phyloP scores from a whole-genome alignment of 2,888 invertebrate genomes.

The Plagiodera versicolora region DNA sequence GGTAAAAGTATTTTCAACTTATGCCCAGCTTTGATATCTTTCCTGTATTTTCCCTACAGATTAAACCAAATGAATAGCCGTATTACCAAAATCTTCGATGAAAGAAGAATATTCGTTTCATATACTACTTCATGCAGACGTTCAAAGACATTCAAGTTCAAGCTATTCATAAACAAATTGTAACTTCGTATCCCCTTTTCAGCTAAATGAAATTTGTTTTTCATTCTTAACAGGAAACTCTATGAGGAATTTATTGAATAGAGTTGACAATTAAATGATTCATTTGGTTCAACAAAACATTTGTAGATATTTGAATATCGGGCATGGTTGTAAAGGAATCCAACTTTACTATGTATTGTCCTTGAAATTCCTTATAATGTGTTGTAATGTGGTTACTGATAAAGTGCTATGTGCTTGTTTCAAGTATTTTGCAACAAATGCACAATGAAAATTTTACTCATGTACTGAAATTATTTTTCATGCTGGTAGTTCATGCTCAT shows the following conservation, averaged over 20 bases:
- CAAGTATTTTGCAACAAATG: not conserved
- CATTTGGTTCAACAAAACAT: slow-evolving; percentile 9
- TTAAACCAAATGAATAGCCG: slow-evolving; percentile 15
- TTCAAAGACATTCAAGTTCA: too few species aligned
- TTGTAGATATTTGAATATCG: not conserved
- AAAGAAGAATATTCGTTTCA: too few species aligned
- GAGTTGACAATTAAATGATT: slow-evolving; percentile 6
- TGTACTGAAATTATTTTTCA: slow-evolving; percentile 13
- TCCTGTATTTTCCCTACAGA: not conserved
- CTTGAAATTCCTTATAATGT: not conserved
- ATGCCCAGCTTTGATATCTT: not conserved
- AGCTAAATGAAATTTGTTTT: too few species aligned
- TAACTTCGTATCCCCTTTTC: too few species aligned
- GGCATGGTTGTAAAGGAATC: not conserved
- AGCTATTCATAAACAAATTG: too few species aligned
- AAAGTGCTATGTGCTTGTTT: slow-evolving; percentile 36
- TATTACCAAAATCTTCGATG: not conserved
- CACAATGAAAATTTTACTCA: not conserved
- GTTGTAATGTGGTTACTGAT: slow-evolving; percentile 6
- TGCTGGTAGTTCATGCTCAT: not conserved
- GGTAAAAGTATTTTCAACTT: too few species aligned
- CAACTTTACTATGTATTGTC: slow-evolving; percentile 1
- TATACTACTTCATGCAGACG: not conserved
- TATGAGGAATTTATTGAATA: not conserved
- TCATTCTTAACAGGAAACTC: too few species aligned